These are phyloP conservation scores for Callaeas wilsoni DNA, from an alignment of 2,113 vertebrate genomes.

Conservation along the genomic window DNA sequence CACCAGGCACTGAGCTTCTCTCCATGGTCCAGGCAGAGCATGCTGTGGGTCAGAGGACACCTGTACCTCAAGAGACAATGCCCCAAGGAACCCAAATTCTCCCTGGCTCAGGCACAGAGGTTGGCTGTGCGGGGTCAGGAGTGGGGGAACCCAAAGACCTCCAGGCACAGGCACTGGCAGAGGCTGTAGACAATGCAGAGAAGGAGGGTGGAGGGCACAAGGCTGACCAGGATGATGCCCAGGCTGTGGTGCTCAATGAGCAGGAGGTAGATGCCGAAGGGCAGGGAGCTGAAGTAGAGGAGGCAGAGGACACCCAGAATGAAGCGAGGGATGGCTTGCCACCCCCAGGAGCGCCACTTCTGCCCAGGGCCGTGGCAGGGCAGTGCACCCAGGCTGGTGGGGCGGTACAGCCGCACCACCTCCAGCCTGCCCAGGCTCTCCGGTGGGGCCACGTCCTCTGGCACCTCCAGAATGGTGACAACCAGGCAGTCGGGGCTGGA, in stretches of 20 bases:
- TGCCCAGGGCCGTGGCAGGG: constrained; percentile 71
- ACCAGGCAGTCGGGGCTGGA: constrained; percentile 79
- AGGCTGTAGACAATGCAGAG: constrained; percentile 82
- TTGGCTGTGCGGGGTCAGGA: not conserved
- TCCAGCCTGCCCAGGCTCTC: constrained; percentile 78
- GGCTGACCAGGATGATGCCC: constrained; percentile 81
- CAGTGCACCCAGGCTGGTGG: constrained; percentile 72
- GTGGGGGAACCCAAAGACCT: constrained; percentile 73
- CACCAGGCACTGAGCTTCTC: not conserved
- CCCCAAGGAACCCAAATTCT: not conserved
- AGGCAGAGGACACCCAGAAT: constrained; percentile 83
- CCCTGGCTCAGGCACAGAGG: not conserved
- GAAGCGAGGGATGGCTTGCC: constrained; percentile 74
- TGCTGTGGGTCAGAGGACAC: not conserved
- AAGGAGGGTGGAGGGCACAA: constrained; percentile 86
- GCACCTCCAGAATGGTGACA: constrained; percentile 87
- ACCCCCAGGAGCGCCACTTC: constrained; percentile 76
- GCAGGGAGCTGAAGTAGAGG: constrained; percentile 86
- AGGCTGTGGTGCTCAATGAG: constrained; percentile 82
- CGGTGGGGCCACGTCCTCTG: constrained; percentile 69
- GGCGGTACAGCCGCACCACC: constrained; percentile 77
- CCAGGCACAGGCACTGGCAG: constrained; percentile 84
- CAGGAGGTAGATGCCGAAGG: constrained; percentile 87
- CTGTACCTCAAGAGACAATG: not conserved
- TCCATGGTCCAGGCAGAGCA: not conserved